Conservation (phyloP, 2,888 invertebrate genomes). For the Eretmocerus hayati region DNA sequence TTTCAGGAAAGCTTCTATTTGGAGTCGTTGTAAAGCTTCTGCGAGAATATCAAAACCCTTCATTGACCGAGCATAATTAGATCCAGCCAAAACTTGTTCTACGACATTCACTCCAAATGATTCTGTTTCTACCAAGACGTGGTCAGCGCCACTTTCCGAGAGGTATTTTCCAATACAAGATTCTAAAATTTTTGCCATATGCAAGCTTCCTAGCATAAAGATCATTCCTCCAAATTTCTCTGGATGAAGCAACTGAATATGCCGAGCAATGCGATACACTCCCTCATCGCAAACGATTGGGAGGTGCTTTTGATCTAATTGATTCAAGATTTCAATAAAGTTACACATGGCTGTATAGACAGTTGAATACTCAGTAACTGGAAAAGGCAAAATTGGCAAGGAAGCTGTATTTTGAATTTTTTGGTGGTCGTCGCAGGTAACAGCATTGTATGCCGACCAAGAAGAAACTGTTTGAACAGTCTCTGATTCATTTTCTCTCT, state of each 20-base stretch:
- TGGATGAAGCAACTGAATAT: not conserved
- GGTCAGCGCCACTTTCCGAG: not conserved
- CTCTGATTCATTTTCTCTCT: not conserved
- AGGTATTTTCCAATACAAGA: slow-evolving; percentile 8
- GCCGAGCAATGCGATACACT: not conserved
- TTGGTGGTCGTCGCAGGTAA: not conserved
- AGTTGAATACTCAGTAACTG: slow-evolving; percentile 10
- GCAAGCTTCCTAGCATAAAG: slow-evolving; percentile 8
- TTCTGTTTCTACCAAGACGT: not conserved
- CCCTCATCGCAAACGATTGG: not conserved
- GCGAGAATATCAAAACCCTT: slow-evolving; percentile 3
- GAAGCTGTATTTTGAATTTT: not conserved
- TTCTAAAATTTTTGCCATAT: slow-evolving; percentile 3
- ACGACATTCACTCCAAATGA: slow-evolving; percentile 6
- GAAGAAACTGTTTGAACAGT: slow-evolving; percentile 4
- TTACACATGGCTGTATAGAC: slow-evolving; percentile 16
- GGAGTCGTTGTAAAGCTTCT: slow-evolving; percentile 6
- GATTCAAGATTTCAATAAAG: slow-evolving; percentile 4
- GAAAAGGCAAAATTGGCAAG: not conserved
- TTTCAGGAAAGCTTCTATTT: slow-evolving; percentile 4
- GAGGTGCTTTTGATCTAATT: not conserved
- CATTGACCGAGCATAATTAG: slow-evolving; percentile 5
- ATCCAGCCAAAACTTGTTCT: slow-evolving; percentile 4
- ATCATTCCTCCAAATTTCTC: slow-evolving; percentile 3
- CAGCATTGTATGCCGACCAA: slow-evolving; percentile 8